These are phyloP conservation scores for Drosophila vallismaia DNA, from an alignment of 2,888 invertebrate genomes.

Conservation along the genomic window DNA sequence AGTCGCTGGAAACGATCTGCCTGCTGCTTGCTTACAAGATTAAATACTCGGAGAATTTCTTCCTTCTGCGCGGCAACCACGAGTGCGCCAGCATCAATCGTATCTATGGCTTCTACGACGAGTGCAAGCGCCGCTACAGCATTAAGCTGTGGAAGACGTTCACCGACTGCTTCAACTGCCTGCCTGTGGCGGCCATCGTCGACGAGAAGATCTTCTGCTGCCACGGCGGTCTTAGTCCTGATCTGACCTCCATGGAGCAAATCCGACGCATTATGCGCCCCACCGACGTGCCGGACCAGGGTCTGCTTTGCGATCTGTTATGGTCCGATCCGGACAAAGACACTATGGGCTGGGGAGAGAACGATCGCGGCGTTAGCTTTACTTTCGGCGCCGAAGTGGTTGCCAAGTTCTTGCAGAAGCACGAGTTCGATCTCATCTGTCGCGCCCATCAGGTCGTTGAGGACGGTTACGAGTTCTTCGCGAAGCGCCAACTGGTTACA, in stretches of 20 bases:
- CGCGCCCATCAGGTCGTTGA: conserved; percentile 99
- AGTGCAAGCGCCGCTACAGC: conserved; percentile 97
- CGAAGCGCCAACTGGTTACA: conserved; percentile 97
- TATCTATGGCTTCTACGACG: conserved; percentile 99
- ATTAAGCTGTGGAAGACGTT: conserved; percentile 99
- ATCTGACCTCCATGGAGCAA: conserved; percentile 98
- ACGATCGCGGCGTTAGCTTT: conserved; percentile 99
- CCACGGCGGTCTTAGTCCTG: conserved; percentile 94
- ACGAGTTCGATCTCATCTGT: conserved; percentile 99
- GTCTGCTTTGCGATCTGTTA: conserved; percentile 96
- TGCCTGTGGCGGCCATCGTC: conserved; percentile 98
- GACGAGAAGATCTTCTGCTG: conserved; percentile 91
- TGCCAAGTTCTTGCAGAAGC: conserved; percentile 99
- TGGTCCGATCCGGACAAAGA: conserved; percentile 99
- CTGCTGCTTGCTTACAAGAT: conserved; percentile 98
- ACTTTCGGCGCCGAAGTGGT: conserved; percentile 99
- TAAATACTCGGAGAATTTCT: conserved; percentile 99
- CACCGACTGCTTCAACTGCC: conserved; percentile 99
- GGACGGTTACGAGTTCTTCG: conserved; percentile 99
- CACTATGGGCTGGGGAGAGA: conserved; percentile 99
- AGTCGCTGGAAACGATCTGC: conserved; percentile 99
- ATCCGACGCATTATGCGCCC: conserved; percentile 99
- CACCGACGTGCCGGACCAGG: conserved; percentile 99
- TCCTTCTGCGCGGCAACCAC: conserved; percentile 98
- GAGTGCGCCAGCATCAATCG: conserved; percentile 99